Base-by-base conservation (phyloP, 2,113 vertebrate species). In the Chaenogobius annularis region DNA sequence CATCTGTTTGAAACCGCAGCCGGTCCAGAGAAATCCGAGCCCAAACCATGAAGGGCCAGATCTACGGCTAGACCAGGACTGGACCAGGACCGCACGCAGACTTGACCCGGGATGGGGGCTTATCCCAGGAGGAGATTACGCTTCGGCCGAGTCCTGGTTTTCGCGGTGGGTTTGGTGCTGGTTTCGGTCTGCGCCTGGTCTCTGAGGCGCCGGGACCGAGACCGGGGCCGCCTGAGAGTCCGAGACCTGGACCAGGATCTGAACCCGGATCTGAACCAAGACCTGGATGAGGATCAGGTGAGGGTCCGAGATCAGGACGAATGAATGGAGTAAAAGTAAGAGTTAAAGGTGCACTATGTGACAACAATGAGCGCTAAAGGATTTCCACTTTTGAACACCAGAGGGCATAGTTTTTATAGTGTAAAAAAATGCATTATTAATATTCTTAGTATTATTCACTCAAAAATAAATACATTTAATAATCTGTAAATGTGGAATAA, bases 131-230 rank as follows among this genome's bases (percentile, higher is more conserved):
- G 91, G 75, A 82, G 91, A 64, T 91, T 95, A 72, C 77, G 69
- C 0, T 70, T 81, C 85, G 86, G 88, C 9, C 87, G 93, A 62
- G 71, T 96, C 66, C 63, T 96, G 69, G 92, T 96, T 83, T 84
- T 96, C 43, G 11, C 95, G 70, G 92, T 92, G 31, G 71, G 87
- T 15, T 69, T 95, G 83, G 69, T 95, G 78, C 26, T 94, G 19
- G 90, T 93, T 19, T 90, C 91, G 4, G 35, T 93, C 79, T 96
- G 92, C 68, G 92, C 93, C 63, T 70, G 92, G 87, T 93, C 78
- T 79, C 92, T 83, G 72, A 92, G 77, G 86, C 85, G 73, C 83
- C 62, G 74, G 74, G 35, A 63, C 35, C 35, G 0, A 54, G 50
- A 20, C 50, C 50, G 19, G 3, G 50, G 20, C 19, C 50, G 9